Evolutionary conservation across 2,797 vertebrate genomes (phyloP).

Genomic region (Decapterus maruadsi): DNA sequence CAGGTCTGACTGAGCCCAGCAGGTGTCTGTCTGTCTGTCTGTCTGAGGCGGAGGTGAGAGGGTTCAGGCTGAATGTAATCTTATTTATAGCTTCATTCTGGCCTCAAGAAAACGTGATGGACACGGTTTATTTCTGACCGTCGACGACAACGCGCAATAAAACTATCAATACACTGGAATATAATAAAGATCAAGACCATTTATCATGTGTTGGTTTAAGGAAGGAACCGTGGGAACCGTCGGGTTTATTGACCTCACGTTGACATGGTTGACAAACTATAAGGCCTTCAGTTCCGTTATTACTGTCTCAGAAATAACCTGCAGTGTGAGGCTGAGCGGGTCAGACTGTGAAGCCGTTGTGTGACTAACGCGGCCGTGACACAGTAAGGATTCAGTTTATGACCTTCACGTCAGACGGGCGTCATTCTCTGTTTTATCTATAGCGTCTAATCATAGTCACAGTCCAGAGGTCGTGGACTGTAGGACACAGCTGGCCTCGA

Average conservation of each 20-base stretch:
- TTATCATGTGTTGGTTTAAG: too few relatives aligned
- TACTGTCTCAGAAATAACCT: background rate
- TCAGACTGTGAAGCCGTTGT: background rate
- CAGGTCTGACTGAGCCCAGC: background rate
- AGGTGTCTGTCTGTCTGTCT: background rate
- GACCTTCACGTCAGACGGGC: background rate
- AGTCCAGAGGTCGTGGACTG: background rate
- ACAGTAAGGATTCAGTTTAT: background rate
- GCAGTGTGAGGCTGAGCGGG: background rate
- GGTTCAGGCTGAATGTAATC: background rate
- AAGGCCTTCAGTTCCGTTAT: too few relatives aligned
- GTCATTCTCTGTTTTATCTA: background rate
- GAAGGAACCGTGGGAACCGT: too few relatives aligned
- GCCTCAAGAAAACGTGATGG: background rate
- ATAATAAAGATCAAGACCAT: too few relatives aligned
- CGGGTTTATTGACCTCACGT: too few relatives aligned
- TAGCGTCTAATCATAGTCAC: constrained; percentile 12
- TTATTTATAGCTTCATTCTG: background rate
- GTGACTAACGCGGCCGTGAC: background rate
- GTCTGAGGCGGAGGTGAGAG: too few relatives aligned
- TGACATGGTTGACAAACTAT: too few relatives aligned
- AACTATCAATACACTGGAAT: too few relatives aligned
- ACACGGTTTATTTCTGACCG: background rate
- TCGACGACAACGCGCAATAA: too few relatives aligned
- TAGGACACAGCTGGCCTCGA: background rate